A percentile compares a stretch with the other conserved stretches of the same genome.
Evolutionary conservation across 2,113 vertebrate species (phyloP).

Genomic region (Atlantisia rogersi): DNA sequence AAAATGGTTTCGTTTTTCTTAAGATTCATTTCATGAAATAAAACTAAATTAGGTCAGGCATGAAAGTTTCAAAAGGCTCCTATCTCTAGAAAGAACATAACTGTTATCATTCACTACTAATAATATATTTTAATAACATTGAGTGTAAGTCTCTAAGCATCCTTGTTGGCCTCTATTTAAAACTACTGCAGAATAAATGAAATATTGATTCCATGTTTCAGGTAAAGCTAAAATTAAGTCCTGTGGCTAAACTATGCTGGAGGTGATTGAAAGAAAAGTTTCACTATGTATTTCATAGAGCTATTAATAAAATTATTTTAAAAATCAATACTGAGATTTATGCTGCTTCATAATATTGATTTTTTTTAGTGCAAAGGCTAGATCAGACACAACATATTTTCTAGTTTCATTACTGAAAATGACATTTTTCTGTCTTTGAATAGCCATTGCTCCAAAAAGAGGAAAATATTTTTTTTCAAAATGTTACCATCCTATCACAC

Average conservation of each 20-base stretch:
- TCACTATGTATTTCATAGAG: neutral
- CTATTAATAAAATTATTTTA: neutral
- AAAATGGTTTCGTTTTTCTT: slow-evolving; percentile 17
- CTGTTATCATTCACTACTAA: slow-evolving; percentile 21
- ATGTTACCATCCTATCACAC: neutral
- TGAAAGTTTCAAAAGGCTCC: slow-evolving; percentile 20
- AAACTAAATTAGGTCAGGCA: slow-evolving; percentile 32
- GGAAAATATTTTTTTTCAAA: neutral
- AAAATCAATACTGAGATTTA: slow-evolving; percentile 22
- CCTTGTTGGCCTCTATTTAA: neutral
- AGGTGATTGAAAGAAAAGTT: neutral
- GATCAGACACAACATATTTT: neutral
- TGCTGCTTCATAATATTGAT: neutral
- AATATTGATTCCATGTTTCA: neutral
- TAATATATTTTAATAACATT: neutral
- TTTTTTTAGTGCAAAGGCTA: slow-evolving; percentile 11
- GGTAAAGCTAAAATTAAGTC: neutral
- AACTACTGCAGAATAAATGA: neutral
- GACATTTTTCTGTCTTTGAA: neutral
- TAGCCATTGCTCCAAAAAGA: neutral
- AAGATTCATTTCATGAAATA: slow-evolving; percentile 39
- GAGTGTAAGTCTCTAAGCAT: slow-evolving; percentile 27
- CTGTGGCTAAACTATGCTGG: neutral
- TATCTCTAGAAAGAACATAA: slow-evolving; percentile 16
- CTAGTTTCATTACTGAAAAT: neutral